phyloP scores from a whole-genome alignment of 2,797 vertebrate genomes.

The Knipowitschia caucasica region DNA sequence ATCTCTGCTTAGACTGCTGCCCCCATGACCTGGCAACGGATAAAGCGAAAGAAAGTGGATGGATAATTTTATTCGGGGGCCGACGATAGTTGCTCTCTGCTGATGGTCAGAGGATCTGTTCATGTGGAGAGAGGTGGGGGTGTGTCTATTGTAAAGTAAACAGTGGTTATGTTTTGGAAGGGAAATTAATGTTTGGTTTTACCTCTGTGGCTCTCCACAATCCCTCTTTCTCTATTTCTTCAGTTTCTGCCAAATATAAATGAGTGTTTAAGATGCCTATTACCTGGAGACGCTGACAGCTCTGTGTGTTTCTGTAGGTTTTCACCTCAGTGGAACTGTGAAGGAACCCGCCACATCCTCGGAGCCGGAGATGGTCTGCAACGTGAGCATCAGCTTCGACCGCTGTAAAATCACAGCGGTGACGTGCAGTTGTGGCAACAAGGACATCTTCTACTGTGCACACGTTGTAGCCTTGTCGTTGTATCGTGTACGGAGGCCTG shows the following conservation, averaged over 20 bases:
- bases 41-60: too few relatives aligned
- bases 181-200: constrained; percentile 43
- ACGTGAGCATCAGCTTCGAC: constrained; percentile 98
- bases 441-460: constrained; percentile 99
- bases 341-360: constrained; percentile 91
- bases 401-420: constrained; percentile 99
- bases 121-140: not conserved
- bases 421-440: constrained; percentile 97
- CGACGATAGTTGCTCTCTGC: constrained; percentile 15
- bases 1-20: too few relatives aligned
- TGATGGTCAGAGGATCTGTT: constrained; percentile 22
- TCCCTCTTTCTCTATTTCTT: not conserved
- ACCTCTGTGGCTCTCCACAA: not conserved
- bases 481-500: constrained; percentile 95
- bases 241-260: not conserved
- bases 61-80: too few relatives aligned
- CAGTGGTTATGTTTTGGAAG: constrained; percentile 38
- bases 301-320: constrained; percentile 73
- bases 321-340: constrained; percentile 97
- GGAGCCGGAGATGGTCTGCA: constrained; percentile 92
- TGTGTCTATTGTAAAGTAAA: constrained; percentile 17
- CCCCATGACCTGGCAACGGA: too few relatives aligned
- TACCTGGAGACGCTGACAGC: constrained; percentile 1
- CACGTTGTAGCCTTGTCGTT: constrained; percentile 96
- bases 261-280: not conserved